These are phyloP conservation scores for Spea hammondii DNA, from an alignment of 2,797 vertebrate species.

Conservation along the genomic window DNA sequence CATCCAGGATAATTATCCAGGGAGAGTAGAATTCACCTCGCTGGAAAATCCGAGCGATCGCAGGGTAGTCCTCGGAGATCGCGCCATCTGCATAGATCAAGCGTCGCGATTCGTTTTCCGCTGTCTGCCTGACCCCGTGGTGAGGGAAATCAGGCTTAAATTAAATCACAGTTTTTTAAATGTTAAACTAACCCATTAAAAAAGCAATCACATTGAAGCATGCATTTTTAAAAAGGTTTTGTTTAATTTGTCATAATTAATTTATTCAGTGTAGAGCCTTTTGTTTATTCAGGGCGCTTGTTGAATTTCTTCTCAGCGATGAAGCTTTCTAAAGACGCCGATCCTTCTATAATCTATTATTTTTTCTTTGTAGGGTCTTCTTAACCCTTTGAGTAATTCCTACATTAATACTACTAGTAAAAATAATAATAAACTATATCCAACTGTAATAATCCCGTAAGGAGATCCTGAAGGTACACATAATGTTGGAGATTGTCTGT, in stretches of 20 bases:
- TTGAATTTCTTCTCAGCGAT: conserved; percentile 56
- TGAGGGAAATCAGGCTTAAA: conserved; percentile 65
- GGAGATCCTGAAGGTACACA: no score
- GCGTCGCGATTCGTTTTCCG: conserved; percentile 34
- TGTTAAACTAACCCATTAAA: conserved; percentile 67
- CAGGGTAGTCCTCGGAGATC: conserved; percentile 10
- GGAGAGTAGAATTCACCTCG: not conserved
- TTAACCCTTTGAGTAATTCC: not conserved
- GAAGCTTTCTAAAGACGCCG: conserved; percentile 13
- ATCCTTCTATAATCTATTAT: conserved; percentile 30
- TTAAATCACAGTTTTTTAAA: conserved; percentile 67
- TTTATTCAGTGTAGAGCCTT: conserved; percentile 57
- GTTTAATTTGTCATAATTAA: conserved; percentile 63
- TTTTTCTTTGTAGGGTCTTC: conserved; percentile 30
- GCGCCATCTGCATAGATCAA: conserved; percentile 7
- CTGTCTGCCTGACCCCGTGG: conserved; percentile 56
- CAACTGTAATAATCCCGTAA: no score
- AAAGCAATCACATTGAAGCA: conserved; percentile 60
- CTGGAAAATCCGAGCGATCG: not conserved
- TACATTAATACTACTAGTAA: no score
- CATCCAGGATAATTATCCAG: not conserved
- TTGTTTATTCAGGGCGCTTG: conserved; percentile 56
- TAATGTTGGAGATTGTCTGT: no score
- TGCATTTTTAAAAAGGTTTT: conserved; percentile 63
- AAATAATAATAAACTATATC: no score